phyloP scores from a whole-genome alignment of 2,888 invertebrate genomes.

The Leptopterna dolabrata region DNA sequence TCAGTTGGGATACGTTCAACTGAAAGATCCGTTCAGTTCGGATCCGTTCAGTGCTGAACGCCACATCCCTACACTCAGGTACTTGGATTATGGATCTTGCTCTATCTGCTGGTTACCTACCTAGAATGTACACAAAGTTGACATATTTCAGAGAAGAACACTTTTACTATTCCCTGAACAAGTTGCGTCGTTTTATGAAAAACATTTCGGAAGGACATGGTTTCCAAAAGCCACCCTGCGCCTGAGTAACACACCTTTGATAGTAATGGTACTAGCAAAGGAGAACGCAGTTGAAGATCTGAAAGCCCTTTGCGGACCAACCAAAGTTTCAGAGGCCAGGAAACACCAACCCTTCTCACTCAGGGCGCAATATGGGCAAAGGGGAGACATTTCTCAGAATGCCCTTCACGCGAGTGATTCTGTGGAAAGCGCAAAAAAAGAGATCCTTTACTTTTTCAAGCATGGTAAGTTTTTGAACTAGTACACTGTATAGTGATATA shows the following conservation, averaged over 20 bases:
- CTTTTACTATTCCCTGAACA: conserved; percentile 85
- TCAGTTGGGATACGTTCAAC: no score
- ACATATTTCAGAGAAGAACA: conserved; percentile 66
- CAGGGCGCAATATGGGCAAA: conserved; percentile 78
- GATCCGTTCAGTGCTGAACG: no score
- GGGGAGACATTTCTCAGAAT: conserved; percentile 74
- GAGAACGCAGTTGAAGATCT: conserved; percentile 79
- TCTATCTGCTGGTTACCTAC: no score
- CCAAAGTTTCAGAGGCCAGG: conserved; percentile 75
- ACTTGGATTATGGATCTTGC: no score
- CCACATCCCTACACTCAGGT: no score
- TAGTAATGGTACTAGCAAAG: conserved; percentile 78
- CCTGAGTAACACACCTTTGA: conserved; percentile 81
- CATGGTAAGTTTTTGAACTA: conserved; percentile 72
- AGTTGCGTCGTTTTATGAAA: conserved; percentile 84
- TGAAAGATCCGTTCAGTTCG: no score
- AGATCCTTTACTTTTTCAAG: conserved; percentile 91
- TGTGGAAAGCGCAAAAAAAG: conserved; percentile 75
- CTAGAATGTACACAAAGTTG: no score
- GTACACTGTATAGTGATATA: neutral
- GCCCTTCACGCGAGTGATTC: conserved; percentile 84
- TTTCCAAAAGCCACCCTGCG: conserved; percentile 84
- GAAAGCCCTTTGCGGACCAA: conserved; percentile 76
- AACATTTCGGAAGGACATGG: conserved; percentile 78
- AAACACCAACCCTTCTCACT: conserved; percentile 78